Percentiles rank a stretch among this genome's conserved stretches.
Conservation (phyloP, 2,113 vertebrate species). For the Alethe diademata region DNA sequence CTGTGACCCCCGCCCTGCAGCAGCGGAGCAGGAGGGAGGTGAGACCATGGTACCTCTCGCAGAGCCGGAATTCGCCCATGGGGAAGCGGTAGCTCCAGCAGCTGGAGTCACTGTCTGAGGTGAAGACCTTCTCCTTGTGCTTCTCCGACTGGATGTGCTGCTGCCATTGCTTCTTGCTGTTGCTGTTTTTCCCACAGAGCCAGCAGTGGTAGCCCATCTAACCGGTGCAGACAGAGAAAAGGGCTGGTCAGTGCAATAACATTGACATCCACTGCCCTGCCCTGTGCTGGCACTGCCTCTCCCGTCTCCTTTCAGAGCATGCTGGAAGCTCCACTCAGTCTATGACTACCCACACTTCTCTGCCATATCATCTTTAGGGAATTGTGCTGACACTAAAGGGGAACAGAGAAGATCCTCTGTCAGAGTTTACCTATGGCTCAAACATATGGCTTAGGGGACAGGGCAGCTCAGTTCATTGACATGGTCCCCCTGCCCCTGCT, state of each 20-base stretch:
- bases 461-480: background rate
- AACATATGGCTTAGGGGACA: background rate
- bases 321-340: background rate
- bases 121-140: conserved; percentile 95
- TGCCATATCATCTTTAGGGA: background rate
- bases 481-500: background rate
- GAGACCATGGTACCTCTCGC: conserved; percentile 75
- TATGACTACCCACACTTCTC: background rate
- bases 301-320: background rate
- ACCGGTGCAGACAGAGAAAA: background rate
- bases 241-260: background rate
- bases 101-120: conserved; percentile 86
- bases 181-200: conserved; percentile 93
- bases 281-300: background rate
- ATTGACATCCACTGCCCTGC: background rate
- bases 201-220: conserved; percentile 90
- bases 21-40: background rate
- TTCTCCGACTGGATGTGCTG: conserved; percentile 92
- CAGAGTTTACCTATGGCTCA: background rate
- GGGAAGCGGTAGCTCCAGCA: conserved; percentile 93
- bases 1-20: background rate
- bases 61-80: conserved; percentile 82
- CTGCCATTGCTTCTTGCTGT: conserved; percentile 96
- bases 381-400: background rate
- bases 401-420: background rate